Evolutionary conservation across 2,797 vertebrate genomes (phyloP).

Genomic region (Lycodopsis pacificus): DNA sequence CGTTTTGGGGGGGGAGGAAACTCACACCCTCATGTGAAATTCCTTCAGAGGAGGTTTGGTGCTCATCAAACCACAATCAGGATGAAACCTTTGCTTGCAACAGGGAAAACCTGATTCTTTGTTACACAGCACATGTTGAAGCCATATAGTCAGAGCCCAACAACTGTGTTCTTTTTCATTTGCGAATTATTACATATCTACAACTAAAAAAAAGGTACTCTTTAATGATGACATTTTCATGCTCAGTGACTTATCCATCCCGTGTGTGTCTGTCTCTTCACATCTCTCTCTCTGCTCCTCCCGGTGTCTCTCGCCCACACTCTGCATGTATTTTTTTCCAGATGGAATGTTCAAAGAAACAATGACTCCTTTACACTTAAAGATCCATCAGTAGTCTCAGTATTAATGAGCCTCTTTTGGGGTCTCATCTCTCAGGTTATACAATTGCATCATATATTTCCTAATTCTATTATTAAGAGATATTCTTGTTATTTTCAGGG

Average conservation of each 20-base stretch:
- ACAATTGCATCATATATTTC: conserved; percentile 25
- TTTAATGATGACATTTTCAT: conserved; percentile 14
- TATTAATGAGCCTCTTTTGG: conserved; percentile 40
- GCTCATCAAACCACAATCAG: too few relatives aligned
- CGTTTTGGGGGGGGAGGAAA: too few relatives aligned
- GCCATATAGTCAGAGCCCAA: too few relatives aligned
- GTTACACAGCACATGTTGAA: too few relatives aligned
- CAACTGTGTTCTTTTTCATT: neutral
- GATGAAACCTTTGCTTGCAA: too few relatives aligned
- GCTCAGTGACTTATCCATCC: conserved; percentile 9
- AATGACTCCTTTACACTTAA: conserved; percentile 38
- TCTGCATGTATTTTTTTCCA: neutral
- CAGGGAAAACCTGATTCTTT: too few relatives aligned
- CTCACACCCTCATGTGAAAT: too few relatives aligned
- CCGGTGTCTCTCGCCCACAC: conserved; percentile 21
- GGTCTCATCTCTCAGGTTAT: conserved; percentile 4
- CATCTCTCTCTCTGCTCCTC: conserved; percentile 13
- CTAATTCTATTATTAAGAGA: conserved; percentile 31
- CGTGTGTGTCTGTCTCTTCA: neutral
- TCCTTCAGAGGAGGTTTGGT: too few relatives aligned
- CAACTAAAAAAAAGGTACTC: neutral
- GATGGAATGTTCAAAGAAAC: conserved; percentile 30
- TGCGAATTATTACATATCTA: neutral
- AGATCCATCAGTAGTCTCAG: conserved; percentile 24
- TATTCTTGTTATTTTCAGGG: conserved; percentile 23